Percentiles rank a stretch among this genome's conserved stretches.
phyloP scores from a whole-genome alignment of 2,888 invertebrate species.

The Digitonthophagus gazella region DNA sequence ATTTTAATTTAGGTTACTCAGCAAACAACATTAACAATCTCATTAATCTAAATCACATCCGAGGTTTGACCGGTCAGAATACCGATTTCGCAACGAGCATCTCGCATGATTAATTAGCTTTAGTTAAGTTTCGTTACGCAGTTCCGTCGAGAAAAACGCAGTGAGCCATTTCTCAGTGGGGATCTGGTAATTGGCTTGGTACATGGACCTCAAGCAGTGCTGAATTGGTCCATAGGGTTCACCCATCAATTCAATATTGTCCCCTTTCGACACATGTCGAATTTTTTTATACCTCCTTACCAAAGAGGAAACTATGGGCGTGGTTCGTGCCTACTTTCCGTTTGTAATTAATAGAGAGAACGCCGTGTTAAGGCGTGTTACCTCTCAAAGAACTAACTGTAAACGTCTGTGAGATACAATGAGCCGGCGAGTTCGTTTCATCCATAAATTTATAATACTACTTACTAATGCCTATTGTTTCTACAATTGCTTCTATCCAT shows the following conservation, averaged over 20 bases:
- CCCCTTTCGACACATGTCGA: slow-evolving; percentile 26
- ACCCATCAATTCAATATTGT: slow-evolving; percentile 20
- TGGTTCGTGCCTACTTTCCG: slow-evolving; percentile 18
- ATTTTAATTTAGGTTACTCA: neutral
- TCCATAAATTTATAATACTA: neutral
- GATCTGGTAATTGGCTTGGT: slow-evolving; percentile 31
- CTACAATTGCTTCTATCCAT: slow-evolving; percentile 1
- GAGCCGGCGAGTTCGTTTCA: neutral
- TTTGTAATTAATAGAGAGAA: slow-evolving; percentile 23
- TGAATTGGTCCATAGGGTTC: slow-evolving; percentile 24
- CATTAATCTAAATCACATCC: neutral
- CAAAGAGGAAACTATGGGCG: slow-evolving; percentile 21
- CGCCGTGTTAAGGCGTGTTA: neutral
- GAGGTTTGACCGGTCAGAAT: neutral
- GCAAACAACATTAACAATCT: neutral
- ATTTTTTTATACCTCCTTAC: slow-evolving; percentile 7
- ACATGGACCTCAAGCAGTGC: slow-evolving; percentile 28
- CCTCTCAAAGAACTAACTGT: slow-evolving; percentile 22
- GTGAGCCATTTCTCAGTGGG: slow-evolving; percentile 25
- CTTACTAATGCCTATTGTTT: neutral
- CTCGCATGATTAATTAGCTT: slow-evolving; percentile 2
- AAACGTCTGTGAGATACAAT: slow-evolving; percentile 1
- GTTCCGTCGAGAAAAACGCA: slow-evolving; percentile 4
- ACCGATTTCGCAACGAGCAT: neutral
- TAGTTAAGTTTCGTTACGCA: slow-evolving; percentile 8